Evolutionary conservation across 2,888 invertebrate species (phyloP).

Genomic region (Chironomus tentans): DNA sequence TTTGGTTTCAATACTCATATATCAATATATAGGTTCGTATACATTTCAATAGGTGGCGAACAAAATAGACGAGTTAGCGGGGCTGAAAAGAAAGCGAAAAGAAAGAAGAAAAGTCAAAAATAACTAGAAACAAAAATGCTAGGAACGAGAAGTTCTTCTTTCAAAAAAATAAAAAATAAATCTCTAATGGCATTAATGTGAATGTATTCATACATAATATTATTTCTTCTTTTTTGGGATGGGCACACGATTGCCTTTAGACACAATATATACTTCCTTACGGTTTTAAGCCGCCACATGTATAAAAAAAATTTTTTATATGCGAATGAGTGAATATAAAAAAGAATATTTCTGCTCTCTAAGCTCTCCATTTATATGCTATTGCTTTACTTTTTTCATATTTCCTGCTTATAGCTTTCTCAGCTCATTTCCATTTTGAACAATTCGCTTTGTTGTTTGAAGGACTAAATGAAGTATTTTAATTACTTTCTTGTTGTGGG

Average conservation of each 20-base stretch:
- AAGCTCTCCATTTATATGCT: too few relatives aligned
- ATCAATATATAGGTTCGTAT: too few relatives aligned
- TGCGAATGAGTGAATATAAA: not conserved
- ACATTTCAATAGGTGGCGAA: too few relatives aligned
- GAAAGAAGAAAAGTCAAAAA: too few relatives aligned
- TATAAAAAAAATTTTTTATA: not conserved
- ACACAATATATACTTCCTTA: not conserved
- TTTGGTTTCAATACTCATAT: too few relatives aligned
- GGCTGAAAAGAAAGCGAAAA: too few relatives aligned
- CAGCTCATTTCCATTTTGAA: not conserved
- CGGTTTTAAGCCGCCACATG: not conserved
- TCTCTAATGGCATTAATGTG: conserved; percentile 6
- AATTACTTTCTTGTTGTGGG: too few relatives aligned
- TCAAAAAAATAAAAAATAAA: not conserved
- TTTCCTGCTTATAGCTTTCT: not conserved
- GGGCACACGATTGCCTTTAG: not conserved
- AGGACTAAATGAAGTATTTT: too few relatives aligned
- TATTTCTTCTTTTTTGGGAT: not conserved
- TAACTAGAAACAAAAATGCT: too few relatives aligned
- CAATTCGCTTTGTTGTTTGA: too few relatives aligned
- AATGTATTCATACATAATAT: not conserved
- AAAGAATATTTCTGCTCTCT: not conserved
- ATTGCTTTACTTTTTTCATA: not conserved
- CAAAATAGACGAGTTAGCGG: too few relatives aligned
- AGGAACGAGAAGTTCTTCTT: not conserved